phyloP scores from a whole-genome alignment of 2,113 vertebrate species.

The Donacobius atricapilla region DNA sequence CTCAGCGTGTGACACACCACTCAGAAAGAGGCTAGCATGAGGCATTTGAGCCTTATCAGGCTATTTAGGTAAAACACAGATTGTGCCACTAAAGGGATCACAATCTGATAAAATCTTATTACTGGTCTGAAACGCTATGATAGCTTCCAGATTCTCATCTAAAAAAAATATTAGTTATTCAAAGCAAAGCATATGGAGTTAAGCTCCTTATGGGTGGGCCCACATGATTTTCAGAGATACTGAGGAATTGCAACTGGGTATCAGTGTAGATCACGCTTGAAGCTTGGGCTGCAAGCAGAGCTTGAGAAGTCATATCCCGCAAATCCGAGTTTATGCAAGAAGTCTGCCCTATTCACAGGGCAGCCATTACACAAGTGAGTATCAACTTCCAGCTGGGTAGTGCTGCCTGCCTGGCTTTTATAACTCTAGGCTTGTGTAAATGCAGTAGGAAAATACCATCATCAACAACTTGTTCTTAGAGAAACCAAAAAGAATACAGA shows the following conservation, averaged over 20 bases:
- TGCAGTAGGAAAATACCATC: background rate
- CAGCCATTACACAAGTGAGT: background rate
- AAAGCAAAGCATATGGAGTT: background rate
- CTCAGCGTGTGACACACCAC: background rate
- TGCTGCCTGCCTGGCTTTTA: background rate
- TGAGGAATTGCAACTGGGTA: background rate
- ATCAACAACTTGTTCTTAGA: background rate
- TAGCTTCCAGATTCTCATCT: background rate
- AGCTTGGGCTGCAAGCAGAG: background rate
- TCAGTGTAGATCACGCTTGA: background rate
- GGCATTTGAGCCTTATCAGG: background rate
- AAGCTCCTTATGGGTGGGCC: background rate
- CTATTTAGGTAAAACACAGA: background rate
- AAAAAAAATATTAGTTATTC: background rate
- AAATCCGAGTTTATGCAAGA: background rate
- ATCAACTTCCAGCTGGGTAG: background rate
- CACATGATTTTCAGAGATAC: background rate
- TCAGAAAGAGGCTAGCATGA: background rate
- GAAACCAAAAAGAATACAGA: slow-evolving; percentile 26
- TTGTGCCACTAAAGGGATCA: background rate
- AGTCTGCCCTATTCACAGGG: background rate
- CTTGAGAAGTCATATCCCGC: background rate
- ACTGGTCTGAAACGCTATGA: background rate
- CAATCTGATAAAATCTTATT: background rate
- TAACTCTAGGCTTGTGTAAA: background rate